Conservation (phyloP, 1,140 invertebrate genomes). For the Geopemphigus sp. region DNA sequence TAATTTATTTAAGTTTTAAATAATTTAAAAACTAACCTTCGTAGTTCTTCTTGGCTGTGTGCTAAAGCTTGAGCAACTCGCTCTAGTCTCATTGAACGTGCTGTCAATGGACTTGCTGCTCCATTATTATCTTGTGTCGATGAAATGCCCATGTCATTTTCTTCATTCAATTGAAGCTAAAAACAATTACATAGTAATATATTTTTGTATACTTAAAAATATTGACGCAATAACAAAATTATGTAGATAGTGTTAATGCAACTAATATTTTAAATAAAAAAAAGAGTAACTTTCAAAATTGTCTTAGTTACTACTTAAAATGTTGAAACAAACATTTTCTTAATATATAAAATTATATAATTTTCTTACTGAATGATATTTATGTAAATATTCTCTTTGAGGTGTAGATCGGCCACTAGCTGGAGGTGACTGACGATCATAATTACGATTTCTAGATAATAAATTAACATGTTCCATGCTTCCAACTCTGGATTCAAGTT, state of each 20-base stretch:
- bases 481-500: slow-evolving; percentile 93
- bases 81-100: slow-evolving; percentile 80
- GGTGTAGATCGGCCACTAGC: slow-evolving; percentile 78
- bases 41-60: slow-evolving; percentile 82
- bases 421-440: slow-evolving; percentile 73
- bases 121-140: slow-evolving; percentile 53
- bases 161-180: slow-evolving; percentile 50
- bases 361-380: slow-evolving; percentile 75
- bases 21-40: slow-evolving; percentile 60
- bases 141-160: slow-evolving; percentile 46
- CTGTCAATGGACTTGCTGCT: slow-evolving; percentile 78
- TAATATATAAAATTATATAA: neutral
- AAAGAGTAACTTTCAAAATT: too few species aligned
- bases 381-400: slow-evolving; percentile 76
- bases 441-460: slow-evolving; percentile 71
- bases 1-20: neutral
- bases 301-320: too few species aligned
- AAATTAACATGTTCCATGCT: slow-evolving; percentile 92
- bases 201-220: too few species aligned
- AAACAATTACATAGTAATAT: neutral
- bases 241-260: too few species aligned
- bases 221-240: too few species aligned
- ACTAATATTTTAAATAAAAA: too few species aligned
- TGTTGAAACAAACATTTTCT: too few species aligned
- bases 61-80: slow-evolving; percentile 80